These are phyloP conservation scores for Caradrina clavipalpis DNA, from an alignment of 2,888 invertebrate species.

Conservation along the genomic window DNA sequence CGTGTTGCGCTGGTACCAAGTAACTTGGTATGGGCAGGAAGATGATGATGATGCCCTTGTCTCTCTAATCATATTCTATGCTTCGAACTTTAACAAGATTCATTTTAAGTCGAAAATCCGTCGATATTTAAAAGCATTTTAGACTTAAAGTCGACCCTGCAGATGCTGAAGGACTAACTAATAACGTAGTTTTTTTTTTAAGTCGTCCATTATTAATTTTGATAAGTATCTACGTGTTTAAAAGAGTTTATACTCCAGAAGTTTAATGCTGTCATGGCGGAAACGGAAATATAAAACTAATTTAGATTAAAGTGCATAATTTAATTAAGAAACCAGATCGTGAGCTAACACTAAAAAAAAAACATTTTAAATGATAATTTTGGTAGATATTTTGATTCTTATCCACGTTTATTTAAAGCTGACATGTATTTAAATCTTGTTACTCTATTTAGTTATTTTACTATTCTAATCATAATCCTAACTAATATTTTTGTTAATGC, in stretches of 20 bases:
- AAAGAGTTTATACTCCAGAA: slow-evolving; percentile 11
- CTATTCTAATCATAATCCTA: not conserved
- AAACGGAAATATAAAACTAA: slow-evolving; percentile 24
- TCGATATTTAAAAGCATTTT: not conserved
- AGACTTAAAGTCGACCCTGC: not conserved
- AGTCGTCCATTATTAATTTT: not conserved
- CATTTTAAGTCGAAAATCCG: not conserved
- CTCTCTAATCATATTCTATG: no score
- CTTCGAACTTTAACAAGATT: no score
- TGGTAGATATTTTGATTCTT: not conserved
- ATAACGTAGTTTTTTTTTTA: not conserved
- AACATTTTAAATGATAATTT: not conserved
- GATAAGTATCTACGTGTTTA: not conserved
- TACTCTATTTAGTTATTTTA: not conserved
- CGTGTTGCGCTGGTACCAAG: no score
- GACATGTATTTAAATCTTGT: not conserved
- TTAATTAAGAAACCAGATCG: not conserved
- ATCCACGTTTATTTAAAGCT: not conserved
- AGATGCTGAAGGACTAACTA: not conserved
- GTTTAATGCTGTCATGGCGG: slow-evolving; percentile 1
- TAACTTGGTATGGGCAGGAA: no score
- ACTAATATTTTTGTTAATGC: no score
- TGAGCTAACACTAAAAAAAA: not conserved
- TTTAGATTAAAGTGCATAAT: slow-evolving; percentile 10
- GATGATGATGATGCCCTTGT: no score